A percentile compares a stretch with the other conserved stretches of the same genome.
phyloP scores from a whole-genome alignment of 1,140 invertebrate species.

The Plutomurus gul region DNA sequence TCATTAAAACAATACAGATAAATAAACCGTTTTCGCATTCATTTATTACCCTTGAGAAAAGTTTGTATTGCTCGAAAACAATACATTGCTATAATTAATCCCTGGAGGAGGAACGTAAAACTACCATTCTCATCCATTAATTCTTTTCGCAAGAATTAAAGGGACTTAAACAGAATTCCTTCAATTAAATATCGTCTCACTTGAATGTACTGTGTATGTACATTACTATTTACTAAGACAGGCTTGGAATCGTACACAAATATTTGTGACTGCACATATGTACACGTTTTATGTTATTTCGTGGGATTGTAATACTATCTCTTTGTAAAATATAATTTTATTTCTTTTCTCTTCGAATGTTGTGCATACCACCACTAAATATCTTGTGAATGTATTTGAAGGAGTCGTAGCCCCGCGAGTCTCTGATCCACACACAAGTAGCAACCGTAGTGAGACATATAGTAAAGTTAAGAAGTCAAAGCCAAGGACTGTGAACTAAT shows the following conservation, averaged over 20 bases:
- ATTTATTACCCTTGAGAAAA: not conserved
- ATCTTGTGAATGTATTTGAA: not conserved
- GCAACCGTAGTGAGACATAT: not conserved
- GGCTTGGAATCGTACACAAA: too few species aligned
- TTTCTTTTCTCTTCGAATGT: not conserved
- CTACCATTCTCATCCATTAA: not conserved
- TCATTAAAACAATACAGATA: conserved; percentile 18
- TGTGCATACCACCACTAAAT: not conserved
- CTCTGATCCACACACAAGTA: not conserved
- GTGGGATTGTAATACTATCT: not conserved
- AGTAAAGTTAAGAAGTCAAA: not conserved
- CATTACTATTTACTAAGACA: too few species aligned
- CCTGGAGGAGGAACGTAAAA: not conserved
- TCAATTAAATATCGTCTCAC: not conserved
- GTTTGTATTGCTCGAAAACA: not conserved
- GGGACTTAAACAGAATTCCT: conserved; percentile 1
- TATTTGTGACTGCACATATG: not conserved
- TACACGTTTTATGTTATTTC: not conserved
- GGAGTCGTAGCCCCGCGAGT: not conserved
- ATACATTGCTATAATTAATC: conserved; percentile 25
- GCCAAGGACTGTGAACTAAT: conserved; percentile 15
- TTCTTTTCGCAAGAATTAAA: conserved; percentile 23
- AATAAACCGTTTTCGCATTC: conserved; percentile 10
- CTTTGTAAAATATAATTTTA: conserved; percentile 10
- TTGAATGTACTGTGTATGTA: not conserved